Evolutionary conservation across 2,797 vertebrate species (phyloP), one percentile per base, ranked within the genome.

Genomic region (Trematomus bernacchii): DNA sequence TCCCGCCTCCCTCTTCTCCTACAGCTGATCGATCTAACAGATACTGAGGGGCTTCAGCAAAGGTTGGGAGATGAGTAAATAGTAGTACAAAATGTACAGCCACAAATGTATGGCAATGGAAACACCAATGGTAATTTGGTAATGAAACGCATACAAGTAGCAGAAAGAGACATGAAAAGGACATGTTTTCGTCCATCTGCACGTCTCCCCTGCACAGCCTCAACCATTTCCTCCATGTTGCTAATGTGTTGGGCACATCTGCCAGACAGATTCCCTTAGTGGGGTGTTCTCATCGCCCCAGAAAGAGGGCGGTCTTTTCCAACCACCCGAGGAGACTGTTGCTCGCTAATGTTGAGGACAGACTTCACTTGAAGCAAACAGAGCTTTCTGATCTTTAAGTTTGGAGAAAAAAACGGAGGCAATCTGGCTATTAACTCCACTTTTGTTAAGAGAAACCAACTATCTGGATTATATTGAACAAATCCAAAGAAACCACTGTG

Each of bases 1-100:
- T 47, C 27, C 69, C 50, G 2, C 75, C 67, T 33, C 73, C 51
- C 61, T 73, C 69, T 52, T 80, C 76, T 73, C 62, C 66, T 72
- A 69, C 65, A 72, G 80, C 85, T 83, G 82, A 93, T 92, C 21
- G 62, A 65, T 91, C 69, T 72, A 88, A 59, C 91, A 94, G 90
- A 86, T 57, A 10, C 44, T 1, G 47, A 66, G 48, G 73, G 14
- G 68, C 58, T 74, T 66, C 66, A 44, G 18, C 42, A 50, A 66
- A 66, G 59, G 62, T 50, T 23, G 58, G 75, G 71, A 72, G 57
- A 78, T 19, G 51, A 63, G 43, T 9, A 69, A 63, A 58, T 43
- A 15, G 7, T 15, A 82, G 74, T 23, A n/a, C 37, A 82, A 47
- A 5, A 37, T 50, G 43, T 62, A 79, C 61, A 75, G n/a, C n/a